Evolutionary conservation across 1,140 invertebrate species (phyloP), one percentile per base, ranked within the genome.

Genomic region (Penaeus vannamei): DNA sequence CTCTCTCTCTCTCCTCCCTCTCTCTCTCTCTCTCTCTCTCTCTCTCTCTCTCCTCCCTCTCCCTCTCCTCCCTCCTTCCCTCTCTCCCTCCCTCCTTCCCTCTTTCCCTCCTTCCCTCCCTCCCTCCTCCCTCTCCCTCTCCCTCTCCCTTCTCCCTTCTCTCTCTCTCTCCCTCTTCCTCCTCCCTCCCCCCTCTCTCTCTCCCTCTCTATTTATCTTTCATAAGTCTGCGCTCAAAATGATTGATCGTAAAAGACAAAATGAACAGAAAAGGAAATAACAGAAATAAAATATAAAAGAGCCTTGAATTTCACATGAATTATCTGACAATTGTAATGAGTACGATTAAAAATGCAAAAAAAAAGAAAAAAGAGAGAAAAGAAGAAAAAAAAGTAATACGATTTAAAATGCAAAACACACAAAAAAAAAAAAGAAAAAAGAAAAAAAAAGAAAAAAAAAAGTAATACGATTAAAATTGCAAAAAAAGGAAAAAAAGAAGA

Each of bases 41-140:
- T 42, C 82, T 62, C 23, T 14, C 59, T 62, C 82, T 36, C 59
- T 12, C 46, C 14, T 59, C 23, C 23, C 20, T 60, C 23, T 29
- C 59, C 29, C 32, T 59, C 62, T 29, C 62, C 23, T 20, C 46
- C 29, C 23, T 62, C 59, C 12, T 26, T 32, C 26, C 36, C 83
- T 32, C 83, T 32, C 61, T 32, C 26, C 23, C 61, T 69, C 42
- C 46, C 83, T 2, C 29, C 22, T 64, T 42, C 83, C 19, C 14
- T 23, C 83, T 69, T 61, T 42, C 29, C 42, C 83, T 85, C 82
- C 46, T 64, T 42, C 83, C n/a, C 42, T 36, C 80, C 4, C 59
- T 22, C 26, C 64, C 60, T 14, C 14, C 64, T 23, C 64, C 14
- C 29, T 69, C 64, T 7, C 64, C 14, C 14, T 69, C 29, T 14